These are phyloP conservation scores for Deilephila porcellus DNA, from an alignment of 2,888 invertebrate genomes.

Conservation along the genomic window DNA sequence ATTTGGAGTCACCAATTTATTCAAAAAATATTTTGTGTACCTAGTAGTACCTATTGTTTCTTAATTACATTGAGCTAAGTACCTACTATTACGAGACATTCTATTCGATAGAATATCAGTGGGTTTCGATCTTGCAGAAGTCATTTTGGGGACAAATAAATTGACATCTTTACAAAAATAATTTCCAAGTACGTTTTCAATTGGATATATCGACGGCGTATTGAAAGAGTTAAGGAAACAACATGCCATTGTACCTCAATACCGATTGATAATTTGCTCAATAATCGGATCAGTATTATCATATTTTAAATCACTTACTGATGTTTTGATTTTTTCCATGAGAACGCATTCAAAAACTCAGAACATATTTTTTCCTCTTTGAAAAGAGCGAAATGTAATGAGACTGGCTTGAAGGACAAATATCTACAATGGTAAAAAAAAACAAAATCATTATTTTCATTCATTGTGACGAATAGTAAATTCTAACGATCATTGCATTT, in stretches of 20 bases:
- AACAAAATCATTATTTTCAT: neutral
- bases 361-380: neutral
- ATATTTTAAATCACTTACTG: slow-evolving; percentile 25
- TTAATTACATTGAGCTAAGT: no score
- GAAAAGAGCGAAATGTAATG: neutral
- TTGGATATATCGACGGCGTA: no score
- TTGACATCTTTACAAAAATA: no score
- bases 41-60: no score
- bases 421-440: neutral
- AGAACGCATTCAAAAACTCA: neutral
- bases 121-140: no score
- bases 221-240: slow-evolving; percentile 12
- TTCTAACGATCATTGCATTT: neutral
- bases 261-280: slow-evolving; percentile 46
- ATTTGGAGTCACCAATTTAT: no score
- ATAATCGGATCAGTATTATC: slow-evolving; percentile 41
- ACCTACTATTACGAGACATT: no score
- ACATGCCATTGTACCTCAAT: slow-evolving; percentile 41
- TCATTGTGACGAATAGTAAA: neutral
- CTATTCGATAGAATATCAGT: no score
- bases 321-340: neutral
- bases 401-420: slow-evolving; percentile 3
- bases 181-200: no score
- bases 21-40: no score
- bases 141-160: no score